Evolutionary conservation across 2,888 invertebrate genomes (phyloP).

Genomic region (Troides oblongomaculatus): DNA sequence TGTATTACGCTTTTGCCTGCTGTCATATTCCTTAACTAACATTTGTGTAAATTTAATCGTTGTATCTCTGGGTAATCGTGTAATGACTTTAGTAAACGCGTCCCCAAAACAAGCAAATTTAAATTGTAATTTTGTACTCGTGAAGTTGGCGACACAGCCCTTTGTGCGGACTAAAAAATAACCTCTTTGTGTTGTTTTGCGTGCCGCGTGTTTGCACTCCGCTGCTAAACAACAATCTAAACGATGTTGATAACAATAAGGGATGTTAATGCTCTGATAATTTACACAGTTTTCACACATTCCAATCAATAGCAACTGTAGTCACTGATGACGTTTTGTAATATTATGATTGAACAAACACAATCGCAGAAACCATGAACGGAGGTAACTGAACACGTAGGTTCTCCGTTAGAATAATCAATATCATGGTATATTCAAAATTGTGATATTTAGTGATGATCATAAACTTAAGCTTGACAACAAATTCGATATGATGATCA

Average conservation of each 20-base stretch:
- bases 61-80: constrained; percentile 1
- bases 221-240: background rate
- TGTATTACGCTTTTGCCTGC: background rate
- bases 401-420: no score
- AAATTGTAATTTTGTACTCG: constrained; percentile 34
- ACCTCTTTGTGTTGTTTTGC: constrained; percentile 5
- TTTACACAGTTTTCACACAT: background rate
- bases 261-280: background rate
- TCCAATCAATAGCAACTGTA: background rate
- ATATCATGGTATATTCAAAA: no score
- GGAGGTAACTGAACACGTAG: no score
- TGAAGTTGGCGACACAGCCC: constrained; percentile 7
- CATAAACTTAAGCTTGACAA: no score
- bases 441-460: no score
- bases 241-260: background rate
- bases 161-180: constrained; percentile 13
- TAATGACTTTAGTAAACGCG: constrained; percentile 3
- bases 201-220: background rate
- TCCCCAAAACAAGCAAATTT: constrained; percentile 16
- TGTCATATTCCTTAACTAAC: background rate
- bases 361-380: background rate
- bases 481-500: no score
- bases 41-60: constrained; percentile 2
- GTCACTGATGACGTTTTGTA: background rate
- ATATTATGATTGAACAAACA: background rate